These are phyloP conservation scores for Brenthis hecate DNA, from an alignment of 2,888 invertebrate genomes.

Conservation along the genomic window DNA sequence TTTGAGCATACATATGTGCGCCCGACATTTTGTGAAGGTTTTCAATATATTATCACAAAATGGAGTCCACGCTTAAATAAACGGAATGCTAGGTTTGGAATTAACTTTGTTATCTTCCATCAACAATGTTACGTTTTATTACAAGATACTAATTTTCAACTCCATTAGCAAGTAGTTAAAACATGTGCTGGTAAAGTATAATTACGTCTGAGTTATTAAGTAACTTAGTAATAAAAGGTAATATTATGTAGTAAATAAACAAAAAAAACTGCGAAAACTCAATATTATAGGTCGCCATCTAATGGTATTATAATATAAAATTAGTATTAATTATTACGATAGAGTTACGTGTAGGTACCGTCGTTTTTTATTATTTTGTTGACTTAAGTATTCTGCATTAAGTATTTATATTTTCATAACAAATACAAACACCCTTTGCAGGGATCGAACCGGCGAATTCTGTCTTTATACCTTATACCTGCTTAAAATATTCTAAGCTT, in stretches of 20 bases:
- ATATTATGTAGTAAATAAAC: constrained; percentile 20
- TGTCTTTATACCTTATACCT: too few species aligned
- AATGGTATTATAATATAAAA: too few species aligned
- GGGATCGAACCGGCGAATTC: too few species aligned
- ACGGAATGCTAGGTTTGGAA: neutral
- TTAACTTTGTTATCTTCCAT: constrained; percentile 8
- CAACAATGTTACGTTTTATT: constrained; percentile 1
- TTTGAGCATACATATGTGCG: constrained; percentile 47
- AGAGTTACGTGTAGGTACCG: too few species aligned
- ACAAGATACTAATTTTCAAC: neutral
- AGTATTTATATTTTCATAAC: too few species aligned
- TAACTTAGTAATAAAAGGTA: neutral
- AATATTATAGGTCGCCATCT: too few species aligned
- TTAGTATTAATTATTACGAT: too few species aligned
- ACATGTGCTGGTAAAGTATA: neutral
- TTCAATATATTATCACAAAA: constrained; percentile 38
- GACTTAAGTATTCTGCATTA: too few species aligned
- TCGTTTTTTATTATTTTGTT: too few species aligned
- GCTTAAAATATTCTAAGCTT: too few species aligned
- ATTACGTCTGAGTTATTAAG: neutral
- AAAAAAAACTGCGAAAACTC: too few species aligned
- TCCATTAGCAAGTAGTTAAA: constrained; percentile 3
- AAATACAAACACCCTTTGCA: too few species aligned
- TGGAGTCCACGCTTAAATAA: constrained; percentile 22
- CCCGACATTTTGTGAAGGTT: constrained; percentile 48